Conservation (phyloP, 2,797 vertebrate species). For the Brachyrhaphis roseni region DNA sequence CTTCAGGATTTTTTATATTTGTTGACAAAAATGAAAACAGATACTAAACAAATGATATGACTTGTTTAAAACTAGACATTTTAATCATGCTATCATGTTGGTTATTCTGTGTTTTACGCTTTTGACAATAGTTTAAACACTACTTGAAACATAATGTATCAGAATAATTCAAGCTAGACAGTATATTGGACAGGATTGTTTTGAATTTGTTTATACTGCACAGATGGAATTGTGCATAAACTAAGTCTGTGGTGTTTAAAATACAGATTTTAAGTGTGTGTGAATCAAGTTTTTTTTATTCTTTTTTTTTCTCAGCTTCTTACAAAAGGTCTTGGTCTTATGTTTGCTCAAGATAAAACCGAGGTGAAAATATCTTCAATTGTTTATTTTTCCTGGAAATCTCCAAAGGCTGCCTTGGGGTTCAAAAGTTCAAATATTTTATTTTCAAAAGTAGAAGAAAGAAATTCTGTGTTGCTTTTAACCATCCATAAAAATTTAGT, state of each 20-base stretch:
- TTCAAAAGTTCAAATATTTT: background rate
- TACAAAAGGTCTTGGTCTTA: background rate
- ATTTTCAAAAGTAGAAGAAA: background rate
- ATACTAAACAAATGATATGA: background rate
- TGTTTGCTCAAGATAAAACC: background rate
- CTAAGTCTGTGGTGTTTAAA: slow-evolving; percentile 1
- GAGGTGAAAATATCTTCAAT: background rate
- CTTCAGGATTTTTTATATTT: background rate
- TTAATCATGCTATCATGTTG: background rate
- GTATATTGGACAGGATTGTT: background rate
- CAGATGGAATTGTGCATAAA: background rate
- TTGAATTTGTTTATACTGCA: background rate
- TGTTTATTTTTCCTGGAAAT: background rate
- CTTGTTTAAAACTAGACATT: background rate
- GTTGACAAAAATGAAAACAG: background rate
- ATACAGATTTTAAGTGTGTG: background rate
- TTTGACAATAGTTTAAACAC: background rate
- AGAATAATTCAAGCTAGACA: background rate
- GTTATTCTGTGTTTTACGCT: background rate
- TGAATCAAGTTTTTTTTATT: background rate
- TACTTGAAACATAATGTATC: background rate
- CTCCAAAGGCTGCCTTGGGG: background rate
- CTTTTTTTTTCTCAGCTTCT: background rate
- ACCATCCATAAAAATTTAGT: background rate
- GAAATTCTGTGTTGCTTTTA: background rate